Percentiles rank a stretch among this genome's conserved stretches.
Conservation (phyloP, 2,888 invertebrate species). For the Apamea epomidion region DNA sequence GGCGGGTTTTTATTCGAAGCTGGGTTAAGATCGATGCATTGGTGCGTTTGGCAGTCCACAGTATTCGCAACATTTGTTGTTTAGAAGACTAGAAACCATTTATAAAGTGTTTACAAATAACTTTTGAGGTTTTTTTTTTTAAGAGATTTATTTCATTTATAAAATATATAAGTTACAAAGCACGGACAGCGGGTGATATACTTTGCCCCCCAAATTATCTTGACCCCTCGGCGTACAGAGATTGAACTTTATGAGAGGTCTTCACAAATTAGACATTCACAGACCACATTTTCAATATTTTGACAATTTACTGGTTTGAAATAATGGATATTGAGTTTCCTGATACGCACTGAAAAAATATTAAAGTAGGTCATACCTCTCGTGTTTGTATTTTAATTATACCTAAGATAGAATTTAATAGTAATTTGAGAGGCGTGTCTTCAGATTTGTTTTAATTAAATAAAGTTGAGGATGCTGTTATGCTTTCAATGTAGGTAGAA, state of each 20-base stretch:
- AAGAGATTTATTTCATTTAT: not conserved
- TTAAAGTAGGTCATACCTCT: not conserved
- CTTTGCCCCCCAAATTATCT: slow-evolving; percentile 35
- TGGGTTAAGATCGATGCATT: too few relatives aligned
- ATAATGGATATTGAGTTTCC: slow-evolving; percentile 58
- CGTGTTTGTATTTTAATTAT: not conserved
- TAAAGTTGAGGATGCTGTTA: too few relatives aligned
- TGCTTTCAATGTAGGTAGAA: too few relatives aligned
- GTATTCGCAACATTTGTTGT: too few relatives aligned
- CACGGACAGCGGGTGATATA: not conserved
- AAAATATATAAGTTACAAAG: not conserved
- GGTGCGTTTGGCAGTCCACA: too few relatives aligned
- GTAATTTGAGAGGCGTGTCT: too few relatives aligned
- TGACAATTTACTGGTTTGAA: slow-evolving; percentile 69
- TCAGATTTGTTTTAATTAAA: too few relatives aligned
- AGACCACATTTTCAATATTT: slow-evolving; percentile 59
- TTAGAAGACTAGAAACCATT: too few relatives aligned
- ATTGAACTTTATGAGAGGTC: slow-evolving; percentile 34
- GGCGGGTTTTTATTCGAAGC: too few relatives aligned
- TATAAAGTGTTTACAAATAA: too few relatives aligned
- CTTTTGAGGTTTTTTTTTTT: too few relatives aligned
- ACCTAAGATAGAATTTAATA: not conserved
- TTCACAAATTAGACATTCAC: slow-evolving; percentile 45
- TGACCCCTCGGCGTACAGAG: slow-evolving; percentile 36
- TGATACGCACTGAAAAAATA: slow-evolving; percentile 29